Base-by-base conservation (phyloP, 2,113 vertebrate genomes). In the Psilopsiagon aymara region DNA sequence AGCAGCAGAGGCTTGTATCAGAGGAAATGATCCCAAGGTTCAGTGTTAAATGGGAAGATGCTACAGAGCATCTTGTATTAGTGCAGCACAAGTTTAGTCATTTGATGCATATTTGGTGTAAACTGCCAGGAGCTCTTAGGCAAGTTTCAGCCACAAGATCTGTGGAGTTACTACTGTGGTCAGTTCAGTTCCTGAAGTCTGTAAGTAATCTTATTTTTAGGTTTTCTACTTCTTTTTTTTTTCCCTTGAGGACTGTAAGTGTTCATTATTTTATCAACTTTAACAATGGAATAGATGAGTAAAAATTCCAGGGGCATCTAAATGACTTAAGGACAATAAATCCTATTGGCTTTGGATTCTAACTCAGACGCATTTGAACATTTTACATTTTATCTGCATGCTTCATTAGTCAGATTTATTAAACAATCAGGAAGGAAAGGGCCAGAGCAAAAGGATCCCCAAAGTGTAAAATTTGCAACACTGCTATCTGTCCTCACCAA, bases 321-420 rank as follows among this genome's bases (percentile, higher is more conserved):
- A 95, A 88, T 92, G 91, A 85, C 92, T 95, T 97, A 87, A 96
- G 86, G 69, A 95, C 80, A 94, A 94, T 95, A 94, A 94, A 92
- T 94, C 94, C 92, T 92, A 87, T 84, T 94, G 96, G 83, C 59
- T 94, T 96, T 93, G 83, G 80, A 96, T 95, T 95, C 95, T 89
- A 95, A 96, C 94, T 96, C 95, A 96, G 95, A 86, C 94, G 80
- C 81, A 88, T 97, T 96, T 95, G 91, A 95, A 97, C 94, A 87
- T 94, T 95, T 90, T 96, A 95, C 90, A 86, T 94, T 97, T 94
- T 96, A 96, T 95, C 88, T 96, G n/a, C 62, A 95, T 80, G 91
- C 88, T 95, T 95, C 92, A 95, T 94, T 96, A 94, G 78, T 94
- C 88, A 96, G 91, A 96, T 97, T 96, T 96, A 94, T 95, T 96